Evolutionary conservation across 2,113 vertebrate genomes (phyloP).

Genomic region (Tricholaema leucomelas): DNA sequence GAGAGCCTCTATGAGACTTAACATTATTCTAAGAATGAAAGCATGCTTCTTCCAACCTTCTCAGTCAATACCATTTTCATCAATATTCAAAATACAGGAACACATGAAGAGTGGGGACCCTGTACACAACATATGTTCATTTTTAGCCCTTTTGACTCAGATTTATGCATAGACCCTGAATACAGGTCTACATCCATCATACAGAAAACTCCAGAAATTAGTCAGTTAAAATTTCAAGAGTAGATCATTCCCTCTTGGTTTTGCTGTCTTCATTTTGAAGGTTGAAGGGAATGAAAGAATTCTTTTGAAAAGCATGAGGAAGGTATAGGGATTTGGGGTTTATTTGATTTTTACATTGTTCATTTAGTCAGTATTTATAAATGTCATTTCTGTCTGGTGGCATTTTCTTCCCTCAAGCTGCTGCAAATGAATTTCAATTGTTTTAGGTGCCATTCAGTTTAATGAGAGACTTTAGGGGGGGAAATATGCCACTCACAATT

Average conservation of each 20-base stretch:
- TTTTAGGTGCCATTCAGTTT: constrained; percentile 39
- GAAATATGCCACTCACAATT: neutral
- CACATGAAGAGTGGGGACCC: neutral
- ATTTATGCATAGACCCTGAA: neutral
- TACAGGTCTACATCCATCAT: neutral
- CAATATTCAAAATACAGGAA: neutral
- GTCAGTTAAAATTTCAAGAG: neutral
- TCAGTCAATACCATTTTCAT: neutral
- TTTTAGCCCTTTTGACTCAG: neutral
- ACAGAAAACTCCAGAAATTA: neutral
- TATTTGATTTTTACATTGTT: constrained; percentile 3
- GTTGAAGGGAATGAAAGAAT: neutral
- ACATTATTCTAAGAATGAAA: neutral
- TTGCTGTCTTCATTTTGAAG: constrained; percentile 21
- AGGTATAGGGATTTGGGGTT: neutral
- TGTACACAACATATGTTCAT: neutral
- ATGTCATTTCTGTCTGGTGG: constrained; percentile 28
- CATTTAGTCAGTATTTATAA: constrained; percentile 20
- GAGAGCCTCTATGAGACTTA: neutral
- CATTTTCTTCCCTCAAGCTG: constrained; percentile 38
- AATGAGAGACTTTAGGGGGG: constrained; percentile 3
- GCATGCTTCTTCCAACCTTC: neutral
- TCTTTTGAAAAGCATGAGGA: neutral
- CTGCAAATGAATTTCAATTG: constrained; percentile 43
- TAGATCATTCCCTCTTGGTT: constrained; percentile 6